phyloP scores from a whole-genome alignment of 2,888 invertebrate genomes.

The Drosophila neonasuta region DNA sequence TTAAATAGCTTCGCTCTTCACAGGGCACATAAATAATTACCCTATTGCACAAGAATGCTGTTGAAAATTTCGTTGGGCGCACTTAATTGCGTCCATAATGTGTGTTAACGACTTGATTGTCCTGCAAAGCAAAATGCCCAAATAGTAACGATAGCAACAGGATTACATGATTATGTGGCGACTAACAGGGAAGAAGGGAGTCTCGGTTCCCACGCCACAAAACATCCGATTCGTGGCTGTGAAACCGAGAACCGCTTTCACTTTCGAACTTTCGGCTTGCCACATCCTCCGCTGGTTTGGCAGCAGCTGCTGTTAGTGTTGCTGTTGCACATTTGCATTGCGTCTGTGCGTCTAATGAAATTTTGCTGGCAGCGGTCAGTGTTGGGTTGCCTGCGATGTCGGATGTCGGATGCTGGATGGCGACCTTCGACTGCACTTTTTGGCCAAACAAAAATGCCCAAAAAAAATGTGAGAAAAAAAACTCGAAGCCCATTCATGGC shows the following conservation, averaged over 20 bases:
- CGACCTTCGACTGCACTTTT: slow-evolving; percentile 73
- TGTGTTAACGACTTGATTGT: slow-evolving; percentile 60
- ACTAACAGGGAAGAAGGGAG: slow-evolving; percentile 2
- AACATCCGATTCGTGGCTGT: slow-evolving; percentile 20
- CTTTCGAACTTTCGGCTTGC: slow-evolving; percentile 57
- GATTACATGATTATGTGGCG: slow-evolving; percentile 68
- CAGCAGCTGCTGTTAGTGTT: slow-evolving; percentile 42
- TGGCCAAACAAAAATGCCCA: slow-evolving; percentile 66
- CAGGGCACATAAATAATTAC: neutral
- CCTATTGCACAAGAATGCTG: neutral
- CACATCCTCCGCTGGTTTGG: slow-evolving; percentile 38
- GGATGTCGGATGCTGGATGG: slow-evolving; percentile 22
- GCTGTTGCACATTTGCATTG: slow-evolving; percentile 69
- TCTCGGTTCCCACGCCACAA: slow-evolving; percentile 13
- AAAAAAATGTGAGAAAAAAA: slow-evolving; percentile 47
- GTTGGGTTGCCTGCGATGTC: neutral
- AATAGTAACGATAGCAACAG: slow-evolving; percentile 55
- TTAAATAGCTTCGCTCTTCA: neutral
- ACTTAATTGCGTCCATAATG: slow-evolving; percentile 45
- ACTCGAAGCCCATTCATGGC: slow-evolving; percentile 55
- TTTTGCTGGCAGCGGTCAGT: slow-evolving; percentile 48
- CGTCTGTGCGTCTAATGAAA: slow-evolving; percentile 69
- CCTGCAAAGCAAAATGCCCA: slow-evolving; percentile 41
- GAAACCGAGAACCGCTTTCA: slow-evolving; percentile 47
- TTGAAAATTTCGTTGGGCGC: neutral